Evolutionary conservation across 2,113 vertebrate species (phyloP).

Genomic region (Etheostoma cragini): DNA sequence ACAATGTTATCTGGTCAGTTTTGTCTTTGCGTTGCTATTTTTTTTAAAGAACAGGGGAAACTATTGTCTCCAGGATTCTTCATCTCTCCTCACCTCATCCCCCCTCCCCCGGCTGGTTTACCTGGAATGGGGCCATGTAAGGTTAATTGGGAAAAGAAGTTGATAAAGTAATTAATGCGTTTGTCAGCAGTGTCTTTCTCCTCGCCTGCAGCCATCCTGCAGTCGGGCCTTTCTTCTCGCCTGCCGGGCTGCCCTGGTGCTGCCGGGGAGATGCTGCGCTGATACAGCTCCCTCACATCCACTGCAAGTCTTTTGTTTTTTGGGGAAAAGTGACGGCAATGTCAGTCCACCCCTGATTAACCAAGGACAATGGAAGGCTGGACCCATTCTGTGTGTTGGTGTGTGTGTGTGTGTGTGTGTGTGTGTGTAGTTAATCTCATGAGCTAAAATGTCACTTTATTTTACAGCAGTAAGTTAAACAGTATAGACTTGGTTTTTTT

Average conservation of each 20-base stretch:
- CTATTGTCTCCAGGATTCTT: slow-evolving; percentile 63
- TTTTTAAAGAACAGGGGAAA: slow-evolving; percentile 48
- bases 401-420: slow-evolving; percentile 5
- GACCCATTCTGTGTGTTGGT: slow-evolving; percentile 31
- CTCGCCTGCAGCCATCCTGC: slow-evolving; percentile 61
- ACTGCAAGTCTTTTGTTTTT: slow-evolving; percentile 55
- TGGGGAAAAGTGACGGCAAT: slow-evolving; percentile 31
- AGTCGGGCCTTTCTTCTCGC: slow-evolving; percentile 42
- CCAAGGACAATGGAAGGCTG: slow-evolving; percentile 58
- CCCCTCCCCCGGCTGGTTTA: slow-evolving; percentile 53
- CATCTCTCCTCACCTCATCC: slow-evolving; percentile 49
- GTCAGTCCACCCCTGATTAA: slow-evolving; percentile 60
- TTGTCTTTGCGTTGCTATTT: slow-evolving; percentile 49
- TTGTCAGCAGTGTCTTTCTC: slow-evolving; percentile 83
- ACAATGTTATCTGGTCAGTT: slow-evolving; percentile 68
- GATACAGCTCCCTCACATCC: slow-evolving; percentile 59
- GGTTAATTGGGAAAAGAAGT: slow-evolving; percentile 83
- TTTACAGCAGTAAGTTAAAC: background rate
- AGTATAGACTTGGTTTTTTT: background rate
- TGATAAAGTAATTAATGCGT: slow-evolving; percentile 84
- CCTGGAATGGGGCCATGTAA: slow-evolving; percentile 75
- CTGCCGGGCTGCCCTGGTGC: slow-evolving; percentile 59
- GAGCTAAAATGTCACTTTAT: background rate
- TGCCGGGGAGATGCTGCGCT: slow-evolving; percentile 61
- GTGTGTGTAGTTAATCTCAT: background rate